phyloP scores from a whole-genome alignment of 1,140 invertebrate genomes.

The Oreohelix idahoensis region DNA sequence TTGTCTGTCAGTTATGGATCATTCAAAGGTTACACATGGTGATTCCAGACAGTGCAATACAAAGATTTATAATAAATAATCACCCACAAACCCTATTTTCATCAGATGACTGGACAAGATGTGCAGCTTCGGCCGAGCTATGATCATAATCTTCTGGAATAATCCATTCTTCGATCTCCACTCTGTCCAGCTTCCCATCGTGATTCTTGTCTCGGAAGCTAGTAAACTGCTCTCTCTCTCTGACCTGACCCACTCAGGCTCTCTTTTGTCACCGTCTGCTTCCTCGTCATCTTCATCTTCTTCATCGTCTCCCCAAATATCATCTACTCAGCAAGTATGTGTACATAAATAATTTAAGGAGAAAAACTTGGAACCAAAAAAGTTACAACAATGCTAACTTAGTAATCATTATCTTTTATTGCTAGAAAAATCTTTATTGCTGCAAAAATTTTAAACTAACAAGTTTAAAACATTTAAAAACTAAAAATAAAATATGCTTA shows the following conservation, averaged over 20 bases:
- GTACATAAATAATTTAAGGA: too few relatives aligned
- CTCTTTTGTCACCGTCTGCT: slow-evolving; percentile 94
- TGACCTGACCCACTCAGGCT: slow-evolving; percentile 96
- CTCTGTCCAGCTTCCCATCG: slow-evolving; percentile 90
- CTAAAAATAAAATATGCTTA: too few relatives aligned
- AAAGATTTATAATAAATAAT: not conserved
- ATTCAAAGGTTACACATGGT: not conserved
- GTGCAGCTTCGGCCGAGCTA: slow-evolving; percentile 93
- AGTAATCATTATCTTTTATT: too few relatives aligned
- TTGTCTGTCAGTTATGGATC: too few relatives aligned
- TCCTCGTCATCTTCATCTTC: slow-evolving; percentile 89
- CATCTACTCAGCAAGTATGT: slow-evolving; percentile 25
- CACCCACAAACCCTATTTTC: slow-evolving; percentile 80
- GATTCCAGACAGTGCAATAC: not conserved
- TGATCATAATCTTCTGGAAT: slow-evolving; percentile 97
- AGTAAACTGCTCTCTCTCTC: slow-evolving; percentile 91
- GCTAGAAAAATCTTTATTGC: too few relatives aligned
- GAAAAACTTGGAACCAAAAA: too few relatives aligned
- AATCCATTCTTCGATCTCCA: slow-evolving; percentile 93
- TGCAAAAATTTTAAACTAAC: too few relatives aligned
- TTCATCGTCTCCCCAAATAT: slow-evolving; percentile 63
- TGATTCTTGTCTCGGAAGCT: slow-evolving; percentile 86
- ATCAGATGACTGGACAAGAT: slow-evolving; percentile 96
- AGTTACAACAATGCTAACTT: too few relatives aligned
- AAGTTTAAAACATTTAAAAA: too few relatives aligned